Percentiles rank a stretch among this genome's conserved stretches.
phyloP scores from a whole-genome alignment of 2,113 vertebrate genomes.

The Myotis yumanensis region DNA sequence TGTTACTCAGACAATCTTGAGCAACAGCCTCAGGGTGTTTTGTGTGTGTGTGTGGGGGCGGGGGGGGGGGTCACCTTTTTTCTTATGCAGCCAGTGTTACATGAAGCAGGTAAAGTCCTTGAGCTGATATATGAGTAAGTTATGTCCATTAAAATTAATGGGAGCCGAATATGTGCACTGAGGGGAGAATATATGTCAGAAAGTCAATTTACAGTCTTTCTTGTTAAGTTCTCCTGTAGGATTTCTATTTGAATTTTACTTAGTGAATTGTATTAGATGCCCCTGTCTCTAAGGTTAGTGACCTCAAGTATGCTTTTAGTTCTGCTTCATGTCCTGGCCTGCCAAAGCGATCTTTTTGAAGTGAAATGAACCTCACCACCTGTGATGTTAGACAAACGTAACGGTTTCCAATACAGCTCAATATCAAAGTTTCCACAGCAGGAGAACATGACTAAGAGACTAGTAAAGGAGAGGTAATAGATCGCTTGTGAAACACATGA shows the following conservation, averaged over 20 bases:
- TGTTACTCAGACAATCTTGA: neutral
- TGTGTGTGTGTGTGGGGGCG: neutral
- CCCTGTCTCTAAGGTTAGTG: constrained; percentile 49
- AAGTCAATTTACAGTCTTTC: constrained; percentile 77
- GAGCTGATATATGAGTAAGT: constrained; percentile 74
- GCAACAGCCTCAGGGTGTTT: constrained; percentile 28
- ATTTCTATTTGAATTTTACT: constrained; percentile 76
- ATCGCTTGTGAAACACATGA: constrained; percentile 18
- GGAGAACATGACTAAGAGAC: constrained; percentile 34
- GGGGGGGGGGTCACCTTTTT: neutral
- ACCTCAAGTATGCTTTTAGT: constrained; percentile 66
- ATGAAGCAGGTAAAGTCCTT: constrained; percentile 47
- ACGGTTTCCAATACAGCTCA: constrained; percentile 62
- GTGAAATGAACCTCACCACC: constrained; percentile 50
- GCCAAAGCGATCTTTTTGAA: constrained; percentile 60
- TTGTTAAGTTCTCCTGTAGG: constrained; percentile 68
- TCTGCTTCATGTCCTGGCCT: constrained; percentile 39
- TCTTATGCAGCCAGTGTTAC: neutral
- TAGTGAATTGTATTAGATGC: constrained; percentile 74
- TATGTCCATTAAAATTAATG: constrained; percentile 83
- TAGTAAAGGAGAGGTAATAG: constrained; percentile 3
- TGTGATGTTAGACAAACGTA: constrained; percentile 51
- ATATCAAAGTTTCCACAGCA: neutral
- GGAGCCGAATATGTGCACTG: constrained; percentile 66
- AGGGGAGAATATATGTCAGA: constrained; percentile 75